Base-by-base conservation (phyloP, 2,797 vertebrate species). In the Psittacula derbiana region DNA sequence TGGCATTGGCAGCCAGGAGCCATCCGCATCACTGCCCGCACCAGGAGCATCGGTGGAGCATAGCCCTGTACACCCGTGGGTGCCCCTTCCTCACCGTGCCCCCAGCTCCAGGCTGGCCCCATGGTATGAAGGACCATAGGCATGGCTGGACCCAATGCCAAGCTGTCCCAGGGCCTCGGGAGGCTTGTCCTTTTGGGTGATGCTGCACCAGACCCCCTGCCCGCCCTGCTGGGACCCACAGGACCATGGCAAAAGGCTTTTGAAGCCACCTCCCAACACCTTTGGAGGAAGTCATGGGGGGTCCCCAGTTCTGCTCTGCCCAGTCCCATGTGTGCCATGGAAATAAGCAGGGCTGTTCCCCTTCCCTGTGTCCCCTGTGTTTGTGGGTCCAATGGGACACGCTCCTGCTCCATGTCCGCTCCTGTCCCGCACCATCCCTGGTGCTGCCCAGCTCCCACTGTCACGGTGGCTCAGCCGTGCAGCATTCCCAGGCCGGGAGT, bases 41-140 rank as follows among this genome's bases (percentile, higher is more conserved):
- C 33, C 0, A 0, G 62, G 40, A 53, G 36, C 23, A 4, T 38
- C 2, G 1, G 19, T 2, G 1, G 62, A 71, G 21, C 47, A 8
- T 0, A 0, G 43, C 38, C 33, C 53, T 28, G 10, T 2, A 30
- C 4, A 2, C 16, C 46, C 10, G 0, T 0, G 0, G 2, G 0
- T 65, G 64, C 44, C 41, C 69, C 61, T 61, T 86, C 33, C 67
- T 33, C 57, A 10, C n/a, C 0, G 1, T n/a, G 55, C 2, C 47
- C 30, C 17, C 28, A 20, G 20, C 57, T 71, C 58, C 31, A 14
- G 83, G 25, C 27, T 44, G 74, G 69, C 33, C 17, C 36, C 2
- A 1, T 8, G 27, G 38, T 0, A 1, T 27, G 38, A 20, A 24
- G 52, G 20, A 47, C 8, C 21, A 33, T 1, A 4, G n/a, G 27